Evolutionary conservation across 2,797 vertebrate genomes (phyloP).

Genomic region (Dromococcyx pavoninus): DNA sequence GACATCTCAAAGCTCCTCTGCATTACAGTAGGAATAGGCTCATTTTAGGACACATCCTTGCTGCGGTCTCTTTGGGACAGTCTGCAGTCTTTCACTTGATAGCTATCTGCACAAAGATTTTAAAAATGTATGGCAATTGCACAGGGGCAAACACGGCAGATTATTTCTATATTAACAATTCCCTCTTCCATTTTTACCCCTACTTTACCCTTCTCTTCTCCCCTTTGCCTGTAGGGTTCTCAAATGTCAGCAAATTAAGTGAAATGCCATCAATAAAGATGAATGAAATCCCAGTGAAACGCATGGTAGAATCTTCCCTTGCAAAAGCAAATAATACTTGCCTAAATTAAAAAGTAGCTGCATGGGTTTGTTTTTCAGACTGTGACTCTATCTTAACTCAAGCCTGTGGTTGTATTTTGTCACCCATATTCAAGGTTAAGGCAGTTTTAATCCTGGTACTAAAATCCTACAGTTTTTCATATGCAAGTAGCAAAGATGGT

Average conservation of each 20-base stretch:
- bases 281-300: slow-evolving; percentile 42
- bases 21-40: not conserved
- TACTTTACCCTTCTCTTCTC: slow-evolving; percentile 19
- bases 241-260: slow-evolving; percentile 57
- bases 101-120: slow-evolving; percentile 3
- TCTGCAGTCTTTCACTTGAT: not conserved
- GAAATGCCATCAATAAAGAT: slow-evolving; percentile 62
- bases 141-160: not conserved
- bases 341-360: not conserved
- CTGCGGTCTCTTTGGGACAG: not conserved
- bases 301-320: not conserved
- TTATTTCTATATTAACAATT: not conserved
- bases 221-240: slow-evolving; percentile 36
- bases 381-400: not conserved
- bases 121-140: not conserved
- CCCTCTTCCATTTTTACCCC: slow-evolving; percentile 23
- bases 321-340: slow-evolving; percentile 1
- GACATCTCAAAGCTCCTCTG: not conserved
- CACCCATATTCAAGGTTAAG: not conserved
- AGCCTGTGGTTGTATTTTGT: not conserved
- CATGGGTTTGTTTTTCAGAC: not conserved
- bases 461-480: not conserved
- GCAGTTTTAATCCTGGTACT: not conserved
- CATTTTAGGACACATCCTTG: not conserved
- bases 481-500: not conserved